A percentile compares a stretch with the other conserved stretches of the same genome.
Conservation (phyloP, 2,113 vertebrate species). For the Perca schrenkii region DNA sequence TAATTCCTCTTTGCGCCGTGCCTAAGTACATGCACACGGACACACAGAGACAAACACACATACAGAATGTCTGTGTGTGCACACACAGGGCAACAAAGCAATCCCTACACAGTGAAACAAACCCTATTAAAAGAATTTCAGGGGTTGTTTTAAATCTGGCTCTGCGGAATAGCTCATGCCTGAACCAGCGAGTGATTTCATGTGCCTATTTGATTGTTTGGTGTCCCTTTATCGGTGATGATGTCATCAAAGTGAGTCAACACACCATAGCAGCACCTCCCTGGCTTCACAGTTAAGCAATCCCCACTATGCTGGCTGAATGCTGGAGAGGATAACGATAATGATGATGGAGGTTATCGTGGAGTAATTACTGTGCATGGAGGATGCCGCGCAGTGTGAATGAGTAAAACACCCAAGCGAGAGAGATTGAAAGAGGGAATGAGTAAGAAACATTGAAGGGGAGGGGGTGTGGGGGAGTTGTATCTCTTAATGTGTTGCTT, state of each 20-base stretch:
- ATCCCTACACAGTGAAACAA: constrained; percentile 66
- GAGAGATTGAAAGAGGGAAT: constrained; percentile 72
- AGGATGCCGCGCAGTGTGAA: constrained; percentile 73
- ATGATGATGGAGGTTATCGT: constrained; percentile 79
- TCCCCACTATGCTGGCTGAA: constrained; percentile 47
- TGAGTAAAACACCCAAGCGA: constrained; percentile 76
- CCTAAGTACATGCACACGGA: constrained; percentile 73
- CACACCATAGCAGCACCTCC: constrained; percentile 40
- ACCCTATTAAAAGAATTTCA: constrained; percentile 76
- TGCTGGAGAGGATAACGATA: constrained; percentile 72
- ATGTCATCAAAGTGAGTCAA: constrained; percentile 61
- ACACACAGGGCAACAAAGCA: constrained; percentile 61
- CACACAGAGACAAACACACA: constrained; percentile 61
- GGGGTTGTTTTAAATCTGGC: constrained; percentile 66
- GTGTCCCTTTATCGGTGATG: constrained; percentile 52
- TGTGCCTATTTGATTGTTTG: constrained; percentile 55
- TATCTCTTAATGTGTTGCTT: constrained; percentile 80
- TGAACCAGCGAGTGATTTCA: constrained; percentile 59
- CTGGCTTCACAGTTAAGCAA: constrained; percentile 56
- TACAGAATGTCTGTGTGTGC: constrained; percentile 22
- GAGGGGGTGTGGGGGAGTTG: constrained; percentile 30
- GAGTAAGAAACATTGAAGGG: constrained; percentile 56
- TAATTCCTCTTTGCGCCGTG: constrained; percentile 74
- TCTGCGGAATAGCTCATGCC: constrained; percentile 62
- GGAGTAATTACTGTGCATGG: constrained; percentile 77